Evolutionary conservation across 2,888 invertebrate species (phyloP).

Genomic region (Eilema griseolum): DNA sequence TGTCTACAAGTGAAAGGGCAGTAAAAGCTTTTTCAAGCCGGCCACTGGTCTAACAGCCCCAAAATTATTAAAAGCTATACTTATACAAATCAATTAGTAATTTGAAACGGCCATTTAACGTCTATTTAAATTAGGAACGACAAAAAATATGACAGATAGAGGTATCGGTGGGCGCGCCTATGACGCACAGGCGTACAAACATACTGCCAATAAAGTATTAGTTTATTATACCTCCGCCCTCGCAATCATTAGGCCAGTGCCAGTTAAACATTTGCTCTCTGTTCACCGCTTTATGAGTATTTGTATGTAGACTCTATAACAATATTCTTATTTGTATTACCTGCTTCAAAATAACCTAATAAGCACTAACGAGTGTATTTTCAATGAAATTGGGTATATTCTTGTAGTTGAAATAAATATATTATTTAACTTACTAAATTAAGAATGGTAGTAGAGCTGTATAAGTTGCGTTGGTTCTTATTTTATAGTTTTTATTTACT

Average conservation of each 20-base stretch:
- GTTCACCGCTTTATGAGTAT: conserved; percentile 68
- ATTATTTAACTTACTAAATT: too few species aligned
- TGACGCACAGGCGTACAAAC: conserved; percentile 80
- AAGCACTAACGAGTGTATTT: background rate
- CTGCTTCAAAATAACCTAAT: background rate
- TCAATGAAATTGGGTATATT: too few species aligned
- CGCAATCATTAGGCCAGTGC: conserved; percentile 69
- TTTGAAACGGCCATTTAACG: conserved; percentile 42
- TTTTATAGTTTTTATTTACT: too few species aligned
- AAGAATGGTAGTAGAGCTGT: too few species aligned
- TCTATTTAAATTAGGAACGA: conserved; percentile 61
- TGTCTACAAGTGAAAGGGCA: background rate
- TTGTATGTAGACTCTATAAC: conserved; percentile 46
- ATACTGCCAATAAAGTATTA: conserved; percentile 79
- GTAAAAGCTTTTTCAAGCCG: conserved; percentile 13
- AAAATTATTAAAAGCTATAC: conserved; percentile 24
- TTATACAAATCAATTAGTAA: conserved; percentile 55
- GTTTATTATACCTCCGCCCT: conserved; percentile 81
- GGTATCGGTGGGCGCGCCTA: conserved; percentile 68
- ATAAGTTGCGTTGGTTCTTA: too few species aligned
- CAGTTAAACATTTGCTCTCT: conserved; percentile 53
- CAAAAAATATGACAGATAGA: conserved; percentile 46
- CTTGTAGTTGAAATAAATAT: too few species aligned
- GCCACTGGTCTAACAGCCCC: conserved; percentile 16
- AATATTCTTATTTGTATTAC: conserved; percentile 21